These are phyloP conservation scores for Phragmatobia fuliginosa DNA, from an alignment of 2,888 invertebrate genomes.

Conservation along the genomic window DNA sequence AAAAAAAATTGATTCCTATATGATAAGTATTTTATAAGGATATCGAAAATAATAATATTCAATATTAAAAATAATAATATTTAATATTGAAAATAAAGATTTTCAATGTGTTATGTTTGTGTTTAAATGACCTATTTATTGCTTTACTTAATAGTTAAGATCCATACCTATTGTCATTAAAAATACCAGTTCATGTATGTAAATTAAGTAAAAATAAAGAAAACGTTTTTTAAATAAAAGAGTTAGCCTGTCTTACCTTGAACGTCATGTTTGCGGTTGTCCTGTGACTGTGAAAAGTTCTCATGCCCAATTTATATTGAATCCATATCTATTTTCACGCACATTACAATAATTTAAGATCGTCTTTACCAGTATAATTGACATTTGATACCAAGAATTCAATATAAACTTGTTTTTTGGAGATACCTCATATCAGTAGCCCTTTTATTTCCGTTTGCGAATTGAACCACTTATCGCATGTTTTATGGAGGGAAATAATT, in stretches of 20 bases:
- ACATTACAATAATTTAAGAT: slow-evolving; percentile 39
- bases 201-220: neutral
- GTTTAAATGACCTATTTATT: too few species aligned
- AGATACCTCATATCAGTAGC: slow-evolving; percentile 36
- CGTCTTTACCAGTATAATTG: slow-evolving; percentile 34
- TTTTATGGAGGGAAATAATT: neutral
- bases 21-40: too few species aligned
- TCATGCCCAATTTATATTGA: slow-evolving; percentile 47
- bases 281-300: slow-evolving; percentile 3
- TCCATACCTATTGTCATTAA: too few species aligned
- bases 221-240: neutral
- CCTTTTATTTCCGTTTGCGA: slow-evolving; percentile 26
- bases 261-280: slow-evolving; percentile 31
- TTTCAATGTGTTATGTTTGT: too few species aligned
- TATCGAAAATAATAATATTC: too few species aligned
- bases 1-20: too few species aligned
- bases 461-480: neutral
- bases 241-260: slow-evolving; percentile 34
- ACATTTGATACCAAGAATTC: slow-evolving; percentile 38
- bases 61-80: too few species aligned
- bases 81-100: too few species aligned
- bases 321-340: slow-evolving; percentile 40
- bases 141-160: too few species aligned
- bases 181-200: too few species aligned
- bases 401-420: slow-evolving; percentile 28